Percentiles rank a stretch among this genome's conserved stretches.
These are phyloP conservation scores for Ormyrus pomaceus DNA, from an alignment of 2,888 invertebrate genomes.

Conservation along the genomic window DNA sequence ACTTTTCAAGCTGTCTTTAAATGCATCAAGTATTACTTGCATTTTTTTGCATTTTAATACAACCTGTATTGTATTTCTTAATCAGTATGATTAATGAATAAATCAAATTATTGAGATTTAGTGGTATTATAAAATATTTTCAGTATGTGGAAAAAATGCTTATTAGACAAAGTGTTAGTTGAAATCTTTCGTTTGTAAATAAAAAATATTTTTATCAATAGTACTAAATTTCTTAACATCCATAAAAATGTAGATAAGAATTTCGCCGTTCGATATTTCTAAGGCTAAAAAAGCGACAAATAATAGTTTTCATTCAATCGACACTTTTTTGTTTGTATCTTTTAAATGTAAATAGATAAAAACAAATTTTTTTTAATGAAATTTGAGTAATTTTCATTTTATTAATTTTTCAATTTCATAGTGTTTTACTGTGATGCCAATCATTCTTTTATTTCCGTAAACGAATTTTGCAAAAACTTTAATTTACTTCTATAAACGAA, in stretches of 20 bases:
- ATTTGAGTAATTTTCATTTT: neutral
- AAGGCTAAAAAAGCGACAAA: slow-evolving; percentile 13
- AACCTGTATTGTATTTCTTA: slow-evolving; percentile 9
- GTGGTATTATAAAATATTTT: neutral
- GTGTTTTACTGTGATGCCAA: too few relatives aligned
- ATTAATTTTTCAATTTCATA: too few relatives aligned
- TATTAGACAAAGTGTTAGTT: slow-evolving; percentile 1
- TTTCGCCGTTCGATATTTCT: slow-evolving; percentile 47
- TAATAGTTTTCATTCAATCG: slow-evolving; percentile 24
- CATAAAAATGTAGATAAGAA: neutral
- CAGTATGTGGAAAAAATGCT: neutral
- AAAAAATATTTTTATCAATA: neutral
- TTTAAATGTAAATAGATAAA: slow-evolving; percentile 21
- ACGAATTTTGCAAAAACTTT: too few relatives aligned
- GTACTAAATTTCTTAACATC: neutral
- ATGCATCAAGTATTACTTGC: slow-evolving; percentile 14
- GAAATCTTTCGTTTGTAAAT: slow-evolving; percentile 25
- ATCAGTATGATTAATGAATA: neutral
- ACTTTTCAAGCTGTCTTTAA: slow-evolving; percentile 2
- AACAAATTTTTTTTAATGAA: slow-evolving; percentile 11
- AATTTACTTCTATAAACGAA: too few relatives aligned
- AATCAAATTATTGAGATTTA: neutral
- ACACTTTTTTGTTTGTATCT: neutral
- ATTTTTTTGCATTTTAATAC: slow-evolving; percentile 30
- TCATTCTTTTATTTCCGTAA: too few relatives aligned